phyloP scores from a whole-genome alignment of 2,113 vertebrate genomes.

The Onychostruthus taczanowskii region DNA sequence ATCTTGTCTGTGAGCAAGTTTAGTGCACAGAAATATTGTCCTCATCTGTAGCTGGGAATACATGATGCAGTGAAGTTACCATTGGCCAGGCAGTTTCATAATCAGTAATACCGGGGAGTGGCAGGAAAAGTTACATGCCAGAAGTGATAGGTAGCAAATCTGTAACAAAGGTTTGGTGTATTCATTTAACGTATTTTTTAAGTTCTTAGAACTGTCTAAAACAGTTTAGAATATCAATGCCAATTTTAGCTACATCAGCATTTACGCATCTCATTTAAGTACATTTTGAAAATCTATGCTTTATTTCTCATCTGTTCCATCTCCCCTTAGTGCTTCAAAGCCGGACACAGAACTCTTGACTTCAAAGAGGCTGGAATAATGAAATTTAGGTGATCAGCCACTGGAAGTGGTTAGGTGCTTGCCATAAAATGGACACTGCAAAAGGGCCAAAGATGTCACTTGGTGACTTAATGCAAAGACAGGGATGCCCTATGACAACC shows the following conservation, averaged over 20 bases:
- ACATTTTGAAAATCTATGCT: neutral
- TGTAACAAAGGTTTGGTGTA: neutral
- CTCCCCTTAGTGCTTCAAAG: neutral
- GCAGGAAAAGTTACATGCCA: neutral
- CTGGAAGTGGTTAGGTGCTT: neutral
- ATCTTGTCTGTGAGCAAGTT: neutral
- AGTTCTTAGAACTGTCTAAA: constrained; percentile 22
- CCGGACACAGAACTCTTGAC: neutral
- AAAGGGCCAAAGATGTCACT: neutral
- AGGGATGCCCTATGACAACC: neutral
- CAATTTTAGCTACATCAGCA: constrained; percentile 8
- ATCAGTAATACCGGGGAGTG: neutral
- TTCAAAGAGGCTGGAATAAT: neutral
- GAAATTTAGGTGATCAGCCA: neutral
- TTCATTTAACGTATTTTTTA: constrained; percentile 21
- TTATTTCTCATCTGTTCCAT: neutral
- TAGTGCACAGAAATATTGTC: neutral
- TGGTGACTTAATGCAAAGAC: neutral
- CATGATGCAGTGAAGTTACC: neutral
- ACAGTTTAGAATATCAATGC: constrained; percentile 11
- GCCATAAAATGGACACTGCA: neutral
- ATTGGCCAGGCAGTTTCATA: neutral
- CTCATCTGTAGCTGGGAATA: neutral
- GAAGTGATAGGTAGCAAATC: neutral
- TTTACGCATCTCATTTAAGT: neutral